These are phyloP conservation scores for Piliocolobus tephrosceles DNA, from an alignment of 2,113 vertebrate species.

Conservation along the genomic window DNA sequence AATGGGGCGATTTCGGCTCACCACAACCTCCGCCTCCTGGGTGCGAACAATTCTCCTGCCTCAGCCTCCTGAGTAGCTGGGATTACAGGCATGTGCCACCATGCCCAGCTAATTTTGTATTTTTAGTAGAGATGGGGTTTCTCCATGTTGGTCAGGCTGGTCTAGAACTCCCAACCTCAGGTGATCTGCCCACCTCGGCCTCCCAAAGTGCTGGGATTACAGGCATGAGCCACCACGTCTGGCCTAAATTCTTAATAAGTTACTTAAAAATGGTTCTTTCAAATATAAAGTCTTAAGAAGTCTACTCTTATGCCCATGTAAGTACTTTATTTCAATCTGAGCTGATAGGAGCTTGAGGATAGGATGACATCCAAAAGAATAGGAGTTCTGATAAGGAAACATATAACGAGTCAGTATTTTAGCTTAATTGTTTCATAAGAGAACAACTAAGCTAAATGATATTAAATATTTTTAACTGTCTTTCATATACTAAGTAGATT, in stretches of 20 bases:
- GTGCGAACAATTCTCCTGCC: too few species aligned
- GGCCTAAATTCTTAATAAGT: constrained; percentile 22
- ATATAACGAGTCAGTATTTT: constrained; percentile 36
- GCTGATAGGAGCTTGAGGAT: not conserved
- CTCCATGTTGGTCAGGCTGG: too few species aligned
- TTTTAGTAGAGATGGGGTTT: too few species aligned
- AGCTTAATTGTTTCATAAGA: constrained; percentile 33
- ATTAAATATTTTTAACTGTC: constrained; percentile 26
- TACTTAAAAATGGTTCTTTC: constrained; percentile 35
- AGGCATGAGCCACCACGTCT: too few species aligned
- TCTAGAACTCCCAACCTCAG: too few species aligned
- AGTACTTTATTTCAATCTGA: constrained; percentile 31
- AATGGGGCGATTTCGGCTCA: too few species aligned
- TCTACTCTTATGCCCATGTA: constrained; percentile 23
- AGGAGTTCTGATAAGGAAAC: constrained; percentile 27
- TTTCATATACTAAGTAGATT: constrained; percentile 46
- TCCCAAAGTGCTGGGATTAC: too few species aligned
- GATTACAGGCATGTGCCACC: too few species aligned
- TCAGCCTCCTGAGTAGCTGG: too few species aligned
- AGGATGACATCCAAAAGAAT: constrained; percentile 25
- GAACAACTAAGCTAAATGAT: not conserved
- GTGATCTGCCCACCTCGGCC: too few species aligned
- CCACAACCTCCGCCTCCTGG: too few species aligned
- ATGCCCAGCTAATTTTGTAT: too few species aligned
- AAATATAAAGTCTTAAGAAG: constrained; percentile 28